Evolutionary conservation across 2,888 invertebrate species (phyloP), one percentile per base, ranked within the genome.

Genomic region (Xestia c-nigrum): DNA sequence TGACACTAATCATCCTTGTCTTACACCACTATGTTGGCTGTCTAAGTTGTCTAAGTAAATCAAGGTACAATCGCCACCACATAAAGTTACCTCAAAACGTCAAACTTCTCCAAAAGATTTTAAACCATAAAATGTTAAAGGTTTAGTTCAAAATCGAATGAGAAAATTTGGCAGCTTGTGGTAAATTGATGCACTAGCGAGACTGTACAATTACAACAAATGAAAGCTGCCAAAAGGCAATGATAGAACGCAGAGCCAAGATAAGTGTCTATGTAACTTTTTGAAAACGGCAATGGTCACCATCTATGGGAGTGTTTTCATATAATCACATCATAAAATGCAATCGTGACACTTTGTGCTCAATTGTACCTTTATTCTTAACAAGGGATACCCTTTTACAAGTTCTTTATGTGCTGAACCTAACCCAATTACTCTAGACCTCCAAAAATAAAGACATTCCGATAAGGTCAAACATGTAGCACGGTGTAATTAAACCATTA

Each of bases 401-500:
- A 7, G 31, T 40, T 55, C 9, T 46, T 24, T 46, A 21, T 43
- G 14, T 12, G 16, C 43, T 70, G 10, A 21, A n/a, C 9, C 4
- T n/a, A 47, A 21, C 40, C 66, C 43, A 52, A 76, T 68, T 47
- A 68, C 43, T 59, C 24, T 1, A 40, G 43, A 47, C 47, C 69
- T 14, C 9, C 3, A 52, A 69, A 65, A 70, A 81, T 84, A 57
- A 55, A 84, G 75, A 73, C 74, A 46, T 74, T 70, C 21, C 19
- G 66, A 4, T 50, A 52, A 81, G 84, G 86, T 76, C 73, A 76
- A 14, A 38, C 59, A 50, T 67, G 57, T 74, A 50, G 43, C 66
- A 40, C 3, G 61, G 5, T 40, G 71, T 75, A 76, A 86, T 86
- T 86, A 86, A 76, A 84, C 70, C 77, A 84, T 86, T 74, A 79